Percentiles rank a stretch among this genome's conserved stretches.
These are phyloP conservation scores for Troides helena DNA, from an alignment of 2,888 invertebrate species.

Conservation along the genomic window DNA sequence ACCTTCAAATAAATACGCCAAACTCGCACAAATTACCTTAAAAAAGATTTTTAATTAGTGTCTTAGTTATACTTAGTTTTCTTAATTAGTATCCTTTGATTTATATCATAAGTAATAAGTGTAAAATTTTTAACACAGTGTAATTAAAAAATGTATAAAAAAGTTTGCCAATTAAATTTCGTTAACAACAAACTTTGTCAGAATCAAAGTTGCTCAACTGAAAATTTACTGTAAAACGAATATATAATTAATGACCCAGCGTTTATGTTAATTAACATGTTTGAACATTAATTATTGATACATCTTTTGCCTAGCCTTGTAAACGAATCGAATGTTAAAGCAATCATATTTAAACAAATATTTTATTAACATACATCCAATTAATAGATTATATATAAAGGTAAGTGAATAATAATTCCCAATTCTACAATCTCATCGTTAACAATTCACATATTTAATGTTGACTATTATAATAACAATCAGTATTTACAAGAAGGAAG, in stretches of 20 bases:
- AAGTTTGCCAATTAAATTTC: conserved; percentile 19
- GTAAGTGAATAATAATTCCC: not conserved
- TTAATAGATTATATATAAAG: no score
- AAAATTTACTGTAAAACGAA: conserved; percentile 18
- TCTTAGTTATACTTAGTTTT: no score
- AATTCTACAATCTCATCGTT: not conserved
- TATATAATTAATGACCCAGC: conserved; percentile 26
- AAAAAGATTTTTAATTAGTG: no score
- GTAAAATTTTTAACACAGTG: not conserved
- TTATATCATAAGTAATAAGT: not conserved
- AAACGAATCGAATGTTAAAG: conserved; percentile 1
- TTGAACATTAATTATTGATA: conserved; percentile 18
- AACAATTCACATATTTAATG: not conserved
- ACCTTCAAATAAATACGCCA: no score
- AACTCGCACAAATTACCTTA: no score
- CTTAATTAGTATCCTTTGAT: not conserved
- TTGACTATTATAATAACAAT: not conserved
- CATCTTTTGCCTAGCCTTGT: conserved; percentile 1
- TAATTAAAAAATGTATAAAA: not conserved
- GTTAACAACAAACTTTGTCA: conserved; percentile 15
- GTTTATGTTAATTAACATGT: conserved; percentile 21
- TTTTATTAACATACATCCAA: no score
- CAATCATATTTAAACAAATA: not conserved
- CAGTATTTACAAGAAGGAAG: not conserved
- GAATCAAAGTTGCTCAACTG: conserved; percentile 4